phyloP scores from a whole-genome alignment of 2,797 vertebrate genomes.

The Esox masquinongy region DNA sequence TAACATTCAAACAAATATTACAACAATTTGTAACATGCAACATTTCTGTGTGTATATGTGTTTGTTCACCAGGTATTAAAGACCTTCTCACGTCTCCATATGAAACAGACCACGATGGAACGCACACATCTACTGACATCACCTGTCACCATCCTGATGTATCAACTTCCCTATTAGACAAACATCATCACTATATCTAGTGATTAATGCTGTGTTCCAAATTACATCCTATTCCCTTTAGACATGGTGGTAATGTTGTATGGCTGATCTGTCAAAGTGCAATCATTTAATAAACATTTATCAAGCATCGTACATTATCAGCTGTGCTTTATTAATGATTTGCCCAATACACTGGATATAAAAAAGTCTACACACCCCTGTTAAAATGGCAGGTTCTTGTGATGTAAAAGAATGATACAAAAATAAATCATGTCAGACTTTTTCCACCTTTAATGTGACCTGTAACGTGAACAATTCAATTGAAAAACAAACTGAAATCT shows the following conservation, averaged over 20 bases:
- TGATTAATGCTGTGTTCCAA: neutral
- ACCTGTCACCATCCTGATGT: neutral
- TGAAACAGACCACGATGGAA: neutral
- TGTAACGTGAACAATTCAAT: too few species aligned
- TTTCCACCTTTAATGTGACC: too few species aligned
- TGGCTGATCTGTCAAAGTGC: too few species aligned
- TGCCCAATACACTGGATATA: too few species aligned
- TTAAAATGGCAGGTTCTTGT: too few species aligned
- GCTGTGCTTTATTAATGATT: too few species aligned
- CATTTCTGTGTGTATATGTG: neutral
- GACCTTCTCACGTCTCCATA: neutral
- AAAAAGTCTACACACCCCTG: too few species aligned
- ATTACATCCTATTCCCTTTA: too few species aligned
- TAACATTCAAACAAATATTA: neutral
- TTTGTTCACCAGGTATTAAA: neutral
- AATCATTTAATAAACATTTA: neutral
- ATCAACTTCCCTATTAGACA: neutral
- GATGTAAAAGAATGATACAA: too few species aligned
- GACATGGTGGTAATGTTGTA: too few species aligned
- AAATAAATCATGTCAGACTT: too few species aligned
- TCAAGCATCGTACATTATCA: neutral
- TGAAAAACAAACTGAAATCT: too few species aligned
- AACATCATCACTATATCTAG: neutral
- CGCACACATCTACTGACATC: neutral
- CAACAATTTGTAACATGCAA: neutral